Base-by-base conservation (phyloP, 2,797 vertebrate species). In the Acanthiza pusilla region DNA sequence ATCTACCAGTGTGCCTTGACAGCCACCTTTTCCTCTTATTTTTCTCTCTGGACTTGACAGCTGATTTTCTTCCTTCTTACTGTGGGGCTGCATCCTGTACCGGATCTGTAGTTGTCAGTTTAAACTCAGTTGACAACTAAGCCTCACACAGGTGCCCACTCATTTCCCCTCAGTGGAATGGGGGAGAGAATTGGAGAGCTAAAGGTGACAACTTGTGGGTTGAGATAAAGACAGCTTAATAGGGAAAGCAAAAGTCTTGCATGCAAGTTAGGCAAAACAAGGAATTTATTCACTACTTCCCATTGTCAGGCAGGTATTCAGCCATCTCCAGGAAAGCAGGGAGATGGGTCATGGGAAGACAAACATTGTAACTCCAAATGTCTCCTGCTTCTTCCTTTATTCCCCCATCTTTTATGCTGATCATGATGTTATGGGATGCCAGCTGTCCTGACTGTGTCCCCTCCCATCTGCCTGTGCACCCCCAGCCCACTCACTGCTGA, bases 291-390 rank as follows among this genome's bases (percentile, higher is more conserved):
- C 17, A 58, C 20, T 17, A 10, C 38, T 70, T 76, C 8, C 11
- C 0, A 0, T 45, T 32, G 17, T 48, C 11, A 27, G 55, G 27
- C 55, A 68, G 23, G 11, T 70, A 19, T 63, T 83, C 38, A 77
- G n/a, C 65, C 29, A 12, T 65, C 29, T 77, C 30, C 25, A 45
- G 45, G 58, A 70, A 45, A 42, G 54, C 61, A 48, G 42, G 34
- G 53, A 67, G 16, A 60, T 67, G 62, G 12, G 7, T 47, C 32
- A 27, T 60, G 16, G 80, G 40, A 48, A 48, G 40, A 53, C 26
- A 72, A 53, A 32, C 5, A 19, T 21, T 7, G 0, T 60, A 47
- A 42, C 15, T 76, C 29, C 0, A 0, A 53, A 36, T 30, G 10
- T 51, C 22, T 38, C 34, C 66, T 72, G 18, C 11, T 72, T 77